Conservation (phyloP, 2,797 vertebrate species). For the Spinus olivaceus region DNA sequence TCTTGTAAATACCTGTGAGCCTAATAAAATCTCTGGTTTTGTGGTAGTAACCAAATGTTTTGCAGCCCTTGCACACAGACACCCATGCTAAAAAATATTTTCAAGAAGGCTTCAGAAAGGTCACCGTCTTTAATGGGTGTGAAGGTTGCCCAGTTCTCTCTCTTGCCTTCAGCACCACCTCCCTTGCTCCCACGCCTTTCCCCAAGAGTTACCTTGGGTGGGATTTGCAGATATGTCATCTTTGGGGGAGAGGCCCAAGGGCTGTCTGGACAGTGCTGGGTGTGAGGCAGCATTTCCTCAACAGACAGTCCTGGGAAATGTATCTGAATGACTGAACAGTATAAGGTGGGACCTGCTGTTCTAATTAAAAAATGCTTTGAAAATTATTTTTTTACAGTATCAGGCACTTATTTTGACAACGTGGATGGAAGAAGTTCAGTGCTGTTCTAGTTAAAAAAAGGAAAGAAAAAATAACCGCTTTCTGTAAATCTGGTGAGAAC, state of each 20-base stretch:
- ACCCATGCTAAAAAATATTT: not conserved
- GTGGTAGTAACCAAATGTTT: not conserved
- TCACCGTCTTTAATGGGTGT: rapidly evolving
- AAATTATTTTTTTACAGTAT: not conserved
- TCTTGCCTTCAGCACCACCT: not conserved
- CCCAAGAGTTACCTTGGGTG: not conserved
- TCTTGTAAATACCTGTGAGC: not conserved
- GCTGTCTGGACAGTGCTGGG: not conserved
- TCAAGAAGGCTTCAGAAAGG: rapidly evolving
- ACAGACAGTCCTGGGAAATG: not conserved
- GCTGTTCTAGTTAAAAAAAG: constrained; percentile 12
- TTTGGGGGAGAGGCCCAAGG: not conserved
- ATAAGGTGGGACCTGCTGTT: not conserved
- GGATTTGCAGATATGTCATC: not conserved
- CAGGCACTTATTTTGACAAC: not conserved
- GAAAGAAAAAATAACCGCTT: constrained; percentile 21
- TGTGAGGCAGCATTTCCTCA: not conserved
- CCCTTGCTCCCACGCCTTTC: not conserved
- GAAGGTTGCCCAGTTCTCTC: not conserved
- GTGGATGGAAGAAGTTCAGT: not conserved
- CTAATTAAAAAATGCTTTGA: not conserved
- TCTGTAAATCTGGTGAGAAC: constrained; percentile 19
- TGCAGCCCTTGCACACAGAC: not conserved
- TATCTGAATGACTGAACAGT: not conserved
- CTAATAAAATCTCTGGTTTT: not conserved